phyloP scores from a whole-genome alignment of 2,888 invertebrate species.

The Agriopis leucophaearia region DNA sequence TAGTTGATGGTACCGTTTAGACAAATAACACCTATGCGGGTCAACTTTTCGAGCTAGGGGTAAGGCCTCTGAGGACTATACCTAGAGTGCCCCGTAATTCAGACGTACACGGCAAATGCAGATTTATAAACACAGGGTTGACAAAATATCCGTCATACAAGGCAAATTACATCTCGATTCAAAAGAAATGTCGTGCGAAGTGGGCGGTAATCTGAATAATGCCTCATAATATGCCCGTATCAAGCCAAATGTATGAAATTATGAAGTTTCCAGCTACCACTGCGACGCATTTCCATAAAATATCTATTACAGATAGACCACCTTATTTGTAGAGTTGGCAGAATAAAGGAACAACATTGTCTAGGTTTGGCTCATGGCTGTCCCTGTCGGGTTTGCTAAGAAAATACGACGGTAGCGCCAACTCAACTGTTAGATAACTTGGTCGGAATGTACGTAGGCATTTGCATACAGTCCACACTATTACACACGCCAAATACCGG shows the following conservation, averaged over 20 bases:
- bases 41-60: no score
- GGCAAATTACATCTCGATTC: slow-evolving; percentile 31
- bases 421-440: not conserved
- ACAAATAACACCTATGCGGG: no score
- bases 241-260: slow-evolving; percentile 47
- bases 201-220: slow-evolving; percentile 24
- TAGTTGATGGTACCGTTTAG: no score
- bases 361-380: not conserved
- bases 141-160: not conserved
- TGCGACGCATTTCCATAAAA: slow-evolving; percentile 47
- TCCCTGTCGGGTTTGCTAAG: not conserved
- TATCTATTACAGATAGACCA: slow-evolving; percentile 37
- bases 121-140: not conserved
- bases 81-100: no score
- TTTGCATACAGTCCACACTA: slow-evolving; percentile 58
- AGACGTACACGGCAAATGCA: not conserved
- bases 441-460: not conserved
- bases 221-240: slow-evolving; percentile 40
- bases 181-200: slow-evolving; percentile 39
- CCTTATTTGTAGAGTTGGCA: not conserved
- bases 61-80: no score
- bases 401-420: not conserved
- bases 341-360: not conserved
- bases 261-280: slow-evolving; percentile 42
- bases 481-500: slow-evolving; percentile 48